Evolutionary conservation across 2,888 invertebrate species (phyloP), one percentile per base, ranked within the genome.

Genomic region (Cantharis nigra): DNA sequence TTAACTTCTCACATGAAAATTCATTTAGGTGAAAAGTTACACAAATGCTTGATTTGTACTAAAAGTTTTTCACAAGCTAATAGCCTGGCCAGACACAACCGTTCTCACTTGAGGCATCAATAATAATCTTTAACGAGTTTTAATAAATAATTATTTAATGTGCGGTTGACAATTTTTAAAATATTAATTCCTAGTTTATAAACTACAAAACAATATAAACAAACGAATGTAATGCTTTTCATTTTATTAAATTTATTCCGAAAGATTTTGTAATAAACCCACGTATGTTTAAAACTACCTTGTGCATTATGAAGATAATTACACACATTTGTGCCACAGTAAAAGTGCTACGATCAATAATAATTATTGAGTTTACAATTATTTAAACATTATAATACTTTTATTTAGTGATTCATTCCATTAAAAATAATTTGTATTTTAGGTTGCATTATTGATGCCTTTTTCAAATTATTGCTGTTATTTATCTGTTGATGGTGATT

Each of bases 1-100:
- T 72, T 84, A 16, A 76, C 81, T 10, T 80, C 81, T 9, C 84
- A 84, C 67, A 83, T 83, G 83, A 79, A 78, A 28, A 82, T 82
- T 4, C 84, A 84, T 78, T 80, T 79, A 10, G 81, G 76, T 5
- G 74, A 74, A 28, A 81, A 81, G 62, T 65, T 77, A 1, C 78
- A 79, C 33, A 70, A 70, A 9, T 81, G 81, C 64, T 23, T 67
- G 9, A 33, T 80, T 20, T 81, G 81, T 69, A 70, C 72, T 49
- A 77, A 78, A 72, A 77, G 78, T 10, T 81, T 81, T 67, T 72
- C 77, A 9, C 80, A 80, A 62, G 18, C 75, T 1, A 80, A 78
- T 14, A 80, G 80, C 72, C 71, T 81, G 64, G 30, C 69, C 9
- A 67, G 81, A 63, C 78, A 63, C 74, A 78, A 74, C 14, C 75